Conservation (phyloP, 2,888 invertebrate genomes). For the Ischnura elegans region DNA sequence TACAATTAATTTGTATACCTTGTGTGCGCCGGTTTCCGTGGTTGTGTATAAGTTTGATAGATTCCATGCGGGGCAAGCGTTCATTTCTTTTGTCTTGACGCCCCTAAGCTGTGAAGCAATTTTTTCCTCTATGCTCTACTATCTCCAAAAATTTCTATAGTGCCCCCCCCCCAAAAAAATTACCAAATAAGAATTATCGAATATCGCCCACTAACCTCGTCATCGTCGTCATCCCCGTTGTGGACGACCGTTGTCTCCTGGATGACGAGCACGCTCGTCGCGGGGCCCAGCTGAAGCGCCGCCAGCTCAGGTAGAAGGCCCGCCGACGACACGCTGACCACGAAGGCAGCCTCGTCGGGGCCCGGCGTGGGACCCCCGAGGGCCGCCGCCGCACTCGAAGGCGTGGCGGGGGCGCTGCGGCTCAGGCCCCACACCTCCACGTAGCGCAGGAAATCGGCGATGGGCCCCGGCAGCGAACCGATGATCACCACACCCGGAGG, state of each 20-base stretch:
- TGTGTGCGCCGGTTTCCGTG: too few species aligned
- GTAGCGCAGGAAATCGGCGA: slow-evolving; percentile 54
- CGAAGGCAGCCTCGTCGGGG: slow-evolving; percentile 55
- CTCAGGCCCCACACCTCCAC: slow-evolving; percentile 64
- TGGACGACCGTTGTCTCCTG: slow-evolving; percentile 53
- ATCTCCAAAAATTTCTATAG: too few species aligned
- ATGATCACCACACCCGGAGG: slow-evolving; percentile 48
- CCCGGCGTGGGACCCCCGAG: slow-evolving; percentile 4
- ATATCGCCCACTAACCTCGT: background rate
- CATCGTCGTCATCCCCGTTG: slow-evolving; percentile 39
- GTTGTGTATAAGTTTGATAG: too few species aligned
- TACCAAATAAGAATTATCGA: too few species aligned
- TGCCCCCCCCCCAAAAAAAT: too few species aligned
- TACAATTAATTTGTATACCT: too few species aligned
- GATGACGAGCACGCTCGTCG: slow-evolving; percentile 44
- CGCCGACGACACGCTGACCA: slow-evolving; percentile 47
- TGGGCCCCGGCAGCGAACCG: slow-evolving; percentile 46
- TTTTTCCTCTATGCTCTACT: too few species aligned
- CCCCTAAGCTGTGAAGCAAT: too few species aligned
- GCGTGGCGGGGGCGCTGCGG: background rate
- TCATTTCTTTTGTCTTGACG: too few species aligned
- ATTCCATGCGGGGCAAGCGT: too few species aligned
- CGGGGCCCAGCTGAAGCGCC: slow-evolving; percentile 37
- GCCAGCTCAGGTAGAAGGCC: slow-evolving; percentile 50
- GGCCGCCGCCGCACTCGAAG: background rate